phyloP scores from a whole-genome alignment of 2,797 vertebrate species.

The Acanthiza pusilla region DNA sequence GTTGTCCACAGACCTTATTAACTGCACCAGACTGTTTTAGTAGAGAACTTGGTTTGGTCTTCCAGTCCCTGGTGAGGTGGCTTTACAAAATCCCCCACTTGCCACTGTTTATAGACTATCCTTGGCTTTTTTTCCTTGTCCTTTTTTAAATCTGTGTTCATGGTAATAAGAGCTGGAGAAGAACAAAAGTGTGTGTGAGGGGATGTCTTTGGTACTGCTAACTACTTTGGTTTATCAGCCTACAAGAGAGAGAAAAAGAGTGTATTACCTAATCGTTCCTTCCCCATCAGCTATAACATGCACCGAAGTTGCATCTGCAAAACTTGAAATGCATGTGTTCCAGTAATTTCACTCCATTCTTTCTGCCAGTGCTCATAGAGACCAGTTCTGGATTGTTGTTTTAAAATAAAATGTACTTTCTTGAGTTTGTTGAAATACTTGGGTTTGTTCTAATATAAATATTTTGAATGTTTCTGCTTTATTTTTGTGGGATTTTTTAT shows the following conservation, averaged over 20 bases:
- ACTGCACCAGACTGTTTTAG: neutral
- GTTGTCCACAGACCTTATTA: neutral
- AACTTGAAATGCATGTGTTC: neutral
- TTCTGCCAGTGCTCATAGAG: neutral
- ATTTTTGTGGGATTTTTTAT: neutral
- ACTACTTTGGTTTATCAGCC: neutral
- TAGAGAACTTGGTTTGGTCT: neutral
- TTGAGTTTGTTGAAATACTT: neutral
- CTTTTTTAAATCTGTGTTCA: accelerated
- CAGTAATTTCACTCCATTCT: neutral
- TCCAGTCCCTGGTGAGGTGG: accelerated
- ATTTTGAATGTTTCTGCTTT: neutral
- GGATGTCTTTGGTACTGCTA: neutral
- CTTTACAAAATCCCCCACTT: neutral
- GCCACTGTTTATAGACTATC: neutral
- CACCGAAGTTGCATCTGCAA: neutral
- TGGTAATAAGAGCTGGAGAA: neutral
- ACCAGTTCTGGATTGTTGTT: neutral
- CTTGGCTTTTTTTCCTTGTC: neutral
- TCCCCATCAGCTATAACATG: neutral
- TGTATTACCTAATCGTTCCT: neutral
- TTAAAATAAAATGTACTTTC: neutral
- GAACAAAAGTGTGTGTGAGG: neutral
- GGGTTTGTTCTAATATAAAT: neutral
- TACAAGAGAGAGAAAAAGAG: neutral